Base-by-base conservation (phyloP, 35 echinoderm and acorn worm species). In the Apostichopus japonicus region DNA sequence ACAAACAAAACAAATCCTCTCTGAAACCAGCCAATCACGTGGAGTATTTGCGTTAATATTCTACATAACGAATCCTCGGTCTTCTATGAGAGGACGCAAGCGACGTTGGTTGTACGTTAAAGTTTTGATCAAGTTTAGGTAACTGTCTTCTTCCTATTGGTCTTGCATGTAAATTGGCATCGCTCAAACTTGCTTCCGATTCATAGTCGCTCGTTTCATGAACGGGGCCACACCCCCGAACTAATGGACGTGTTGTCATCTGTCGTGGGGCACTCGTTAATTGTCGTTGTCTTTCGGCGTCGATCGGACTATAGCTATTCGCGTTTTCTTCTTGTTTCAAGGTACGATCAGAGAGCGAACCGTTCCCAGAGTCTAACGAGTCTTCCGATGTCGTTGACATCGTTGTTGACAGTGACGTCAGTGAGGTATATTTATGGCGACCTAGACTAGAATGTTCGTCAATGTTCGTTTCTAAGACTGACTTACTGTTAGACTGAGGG, bases 151-250 rank as follows among this genome's bases (percentile, higher is more conserved):
- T 59, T 13, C 86, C 86, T 89, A 16, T 89, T 22, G 59, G 62
- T 19, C 24, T 73, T 1, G 33, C 19, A 63, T 19, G 8, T 21
- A 51, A 65, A 53, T 54, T 72, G 4, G 86, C 62, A 73, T 89
- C 86, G 6, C 19, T 89, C 13, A 55, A 79, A 10, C 90, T 59
- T 21, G 90, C 53, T 76, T 91, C 90, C 2, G 90, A 91, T 6
- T 91, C 90, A 44, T 91, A 91, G 15, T 91, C 90, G 19, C 90
- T 91, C 6, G 90, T 91, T 58, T 91, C 90, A 9, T 91, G 71
- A 23, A 59, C 15, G 44, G 75, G 13, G 4, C 25, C 51, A 51
- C 70, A 9, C 14, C n/a, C 14, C 58, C n/a, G 72, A 16, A 17
- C 52, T 24, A 55, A 23, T 15, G 72, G 71, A 53, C 14, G 72